Evolutionary conservation across 2,113 vertebrate species (phyloP), one percentile per base, ranked within the genome.

Genomic region (Natator depressus): DNA sequence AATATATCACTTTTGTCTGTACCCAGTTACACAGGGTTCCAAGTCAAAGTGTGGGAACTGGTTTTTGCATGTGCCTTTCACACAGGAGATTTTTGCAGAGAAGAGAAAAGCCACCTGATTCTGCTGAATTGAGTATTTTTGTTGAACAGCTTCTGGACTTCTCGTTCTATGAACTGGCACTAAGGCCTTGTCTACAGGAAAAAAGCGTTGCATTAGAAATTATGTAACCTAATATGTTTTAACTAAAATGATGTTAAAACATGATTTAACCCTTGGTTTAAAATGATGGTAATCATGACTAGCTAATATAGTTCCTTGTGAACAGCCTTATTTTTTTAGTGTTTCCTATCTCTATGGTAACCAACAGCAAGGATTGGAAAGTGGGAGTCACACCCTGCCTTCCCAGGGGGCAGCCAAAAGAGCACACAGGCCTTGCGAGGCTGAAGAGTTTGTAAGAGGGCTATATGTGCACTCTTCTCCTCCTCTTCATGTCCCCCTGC

Each of bases 301-400:
- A 62, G 57, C 57, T 62, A 62, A 62, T 31, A 12, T 31, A 29
- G 6, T 62, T 62, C 25, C 57, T 62, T 62, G 57, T 62, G 5
- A 11, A 59, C 27, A 59, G 57, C 57, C 25, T 27, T 59, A 12
- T 31, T 59, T 47, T 50, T 3, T 54, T 54, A 2, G 24, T 87
- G 84, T 55, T 87, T 84, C 57, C n/a, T 51, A 14, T 85, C 90
- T 93, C 69, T n/a, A 0, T 54, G 50, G 31, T 4, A 53, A 1
- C 84, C n/a, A 50, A 5, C 54, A 29, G 4, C 88, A 94, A 72
- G 27, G 25, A 1, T 10, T 79, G 72, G 62, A 80, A 14, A 14
- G 17, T 78, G 38, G 49, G 84, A 82, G 14, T 22, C 57, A 0
- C n/a, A 38, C 24, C n/a, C 17, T 72, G 19, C 19, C 10, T 4